Evolutionary conservation across 2,113 vertebrate genomes (phyloP), one percentile per base, ranked within the genome.

Genomic region (Hypomesus transpacificus): DNA sequence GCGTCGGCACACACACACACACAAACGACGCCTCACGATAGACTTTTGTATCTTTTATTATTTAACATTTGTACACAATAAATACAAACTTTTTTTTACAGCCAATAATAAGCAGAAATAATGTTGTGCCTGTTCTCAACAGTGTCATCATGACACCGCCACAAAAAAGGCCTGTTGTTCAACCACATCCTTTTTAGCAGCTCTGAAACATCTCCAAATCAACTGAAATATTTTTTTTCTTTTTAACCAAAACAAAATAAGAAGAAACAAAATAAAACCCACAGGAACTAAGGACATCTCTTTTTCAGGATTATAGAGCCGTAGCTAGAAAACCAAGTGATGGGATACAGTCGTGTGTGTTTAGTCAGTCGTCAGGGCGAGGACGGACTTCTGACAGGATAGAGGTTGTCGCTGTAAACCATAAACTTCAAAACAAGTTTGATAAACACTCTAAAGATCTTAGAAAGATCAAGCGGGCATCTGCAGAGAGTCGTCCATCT

Each of bases 1-100:
- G 20, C 1, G 75, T 14, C 75, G 68, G 71, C 52, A 66, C 54
- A 69, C 63, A 34, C 17, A 73, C 60, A 71, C 63, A 34, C 14
- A 71, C 61, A 17, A 18, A 69, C 0, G 18, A 62, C 3, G 26
- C 8, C 57, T 2, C 28, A 28, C 34, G 2, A 18, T 28, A 73
- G 3, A 70, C 50, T 69, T 86, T 88, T 85, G 73, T 63, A 63
- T 63, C 74, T 92, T 96, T 96, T 95, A 94, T 98, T 98, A 96
- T 96, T 95, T 94, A 97, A 98, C 94, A 94, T 95, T 97, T 98
- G 93, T 99, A 98, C 95, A 98, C 95, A 99, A 99, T 99, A 98
- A 98, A 99, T 98, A 99, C 96, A 99, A 98, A 99, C 82, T 83
- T 85, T 90, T 94, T 95, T 94, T 94, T 96, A 98, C 95, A 97